Evolutionary conservation across 2,888 invertebrate genomes (phyloP), one percentile per base, ranked within the genome.

Genomic region (Acrobasis consociella): DNA sequence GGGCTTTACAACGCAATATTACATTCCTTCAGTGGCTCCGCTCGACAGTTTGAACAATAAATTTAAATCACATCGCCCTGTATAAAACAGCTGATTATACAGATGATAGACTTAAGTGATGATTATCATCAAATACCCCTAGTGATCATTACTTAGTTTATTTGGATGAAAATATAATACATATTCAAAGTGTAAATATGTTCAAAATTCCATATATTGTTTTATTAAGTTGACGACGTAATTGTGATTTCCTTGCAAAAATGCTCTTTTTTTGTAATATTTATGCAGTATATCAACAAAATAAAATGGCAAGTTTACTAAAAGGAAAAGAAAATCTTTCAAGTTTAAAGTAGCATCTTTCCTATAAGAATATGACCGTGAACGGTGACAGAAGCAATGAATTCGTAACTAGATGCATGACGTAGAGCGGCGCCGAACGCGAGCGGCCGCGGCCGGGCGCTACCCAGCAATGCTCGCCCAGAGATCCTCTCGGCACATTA

Each of bases 401-500:
- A 51, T 60, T 60, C 38, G 38, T 52, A 39, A 60, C 17, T 39
- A 50, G 50, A 38, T 39, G 17, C 51, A 51, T 52, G n/a, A 51
- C 11, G 9, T 31, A 13, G 13, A 50, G 59, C 52, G 60, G 22
- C 39, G 64, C 65, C 65, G 55, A 59, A 62, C 60, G 51, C 78
- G 81, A 79, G 76, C 74, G 70, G 68, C 74, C 72, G 68, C 76
- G 74, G 69, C 74, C 72, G 74, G 73, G 75, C 74, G 76, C 77
- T 79, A 77, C 78, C 77, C 79, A 75, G 78, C 80, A 82, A 78
- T 79, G 85, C 82, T 81, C 70, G 65, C 67, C 66, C 62, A 42
- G 49, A 62, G 59, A 46, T 73, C 72, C 71, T 67, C 75, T 74
- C 74, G 74, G 82, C 82, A 83, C 80, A 83, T 86, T 85, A 89